phyloP scores from a whole-genome alignment of 1,140 invertebrate species.

The Zaprionus davidi region DNA sequence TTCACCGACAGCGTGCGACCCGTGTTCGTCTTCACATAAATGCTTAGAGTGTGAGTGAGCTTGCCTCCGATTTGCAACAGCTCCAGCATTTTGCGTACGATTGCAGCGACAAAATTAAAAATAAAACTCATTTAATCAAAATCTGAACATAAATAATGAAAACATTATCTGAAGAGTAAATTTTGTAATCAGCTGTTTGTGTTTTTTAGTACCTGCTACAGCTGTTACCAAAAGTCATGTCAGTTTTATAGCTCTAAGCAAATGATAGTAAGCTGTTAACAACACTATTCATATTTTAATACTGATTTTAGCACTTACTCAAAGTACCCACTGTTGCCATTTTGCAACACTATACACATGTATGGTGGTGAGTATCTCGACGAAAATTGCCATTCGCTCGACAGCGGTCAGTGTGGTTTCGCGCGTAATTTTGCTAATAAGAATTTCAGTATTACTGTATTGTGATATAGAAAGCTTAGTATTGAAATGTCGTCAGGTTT shows the following conservation, averaged over 20 bases:
- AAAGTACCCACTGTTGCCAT: conserved; percentile 10
- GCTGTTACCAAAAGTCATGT: neutral
- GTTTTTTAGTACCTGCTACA: conserved; percentile 21
- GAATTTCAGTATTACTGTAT: conserved; percentile 21
- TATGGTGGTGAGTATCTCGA: neutral
- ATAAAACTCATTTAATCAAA: conserved; percentile 86
- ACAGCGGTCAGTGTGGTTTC: neutral
- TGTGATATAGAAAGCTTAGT: conserved; percentile 2
- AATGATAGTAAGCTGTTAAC: neutral
- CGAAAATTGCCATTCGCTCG: conserved; percentile 31
- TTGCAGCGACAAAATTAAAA: conserved; percentile 85
- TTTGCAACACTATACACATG: conserved; percentile 8
- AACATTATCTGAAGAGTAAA: conserved; percentile 30
- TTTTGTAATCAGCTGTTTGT: conserved; percentile 20
- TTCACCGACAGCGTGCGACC: conserved; percentile 88
- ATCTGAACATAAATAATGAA: neutral
- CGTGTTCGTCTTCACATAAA: conserved; percentile 90
- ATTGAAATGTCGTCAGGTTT: conserved; percentile 54
- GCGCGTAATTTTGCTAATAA: conserved; percentile 36
- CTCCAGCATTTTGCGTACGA: conserved; percentile 87
- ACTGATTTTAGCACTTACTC: conserved; percentile 22
- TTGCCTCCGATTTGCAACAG: conserved; percentile 87
- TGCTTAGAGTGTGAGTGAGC: conserved; percentile 87
- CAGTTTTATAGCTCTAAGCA: neutral
- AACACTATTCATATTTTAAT: neutral